Base-by-base conservation (phyloP, 2,888 invertebrate species). In the Dinocampus coccinellae region DNA sequence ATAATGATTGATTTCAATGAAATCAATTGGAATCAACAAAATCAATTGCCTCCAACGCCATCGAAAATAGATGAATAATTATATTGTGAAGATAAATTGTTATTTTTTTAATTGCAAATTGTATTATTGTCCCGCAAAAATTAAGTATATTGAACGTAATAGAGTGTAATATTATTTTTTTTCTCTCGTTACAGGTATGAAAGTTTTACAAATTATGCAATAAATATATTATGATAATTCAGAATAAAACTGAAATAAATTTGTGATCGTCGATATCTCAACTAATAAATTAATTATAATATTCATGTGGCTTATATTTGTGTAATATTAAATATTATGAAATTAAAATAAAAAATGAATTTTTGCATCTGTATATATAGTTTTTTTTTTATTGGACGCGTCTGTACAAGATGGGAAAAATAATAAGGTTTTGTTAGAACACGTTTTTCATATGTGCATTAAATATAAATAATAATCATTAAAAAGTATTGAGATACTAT, bases 1-100 rank as follows among this genome's bases (percentile, higher is more conserved):
- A 91, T 95, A 78, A 89, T 91, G 24, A 93, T 95, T 61, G 91
- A 94, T 83, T 94, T 95, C 84, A 87, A 87, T 52, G 89, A 90
- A 72, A 91, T 91, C 58, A 89, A 92, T 80, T 91, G 90, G 90
- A 89, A 90, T 78, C 78, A 87, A 61, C 88, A 89, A 87, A 88
- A 82, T 55, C 90, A 90, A 80, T 70, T 89, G 62, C 89, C 89
- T 20, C 77, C 84, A 55, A 88, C 88, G 24, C 89, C 89, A 20
- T 13, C 73, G 2, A 84, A 86, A 76, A 71, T 22, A 36, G 58
- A 53, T 64, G 67, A 61, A 74, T 67, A 13, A 66, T 42, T 53
- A 63, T n/a, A 60, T 34, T 53, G 39, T 24, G 29, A 67, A 42
- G 67, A 67, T 52, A 36, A 61, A 20, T 26, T 47, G 1, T 10